phyloP scores from a whole-genome alignment of 1,140 invertebrate species.

The Anastrepha obliqua region DNA sequence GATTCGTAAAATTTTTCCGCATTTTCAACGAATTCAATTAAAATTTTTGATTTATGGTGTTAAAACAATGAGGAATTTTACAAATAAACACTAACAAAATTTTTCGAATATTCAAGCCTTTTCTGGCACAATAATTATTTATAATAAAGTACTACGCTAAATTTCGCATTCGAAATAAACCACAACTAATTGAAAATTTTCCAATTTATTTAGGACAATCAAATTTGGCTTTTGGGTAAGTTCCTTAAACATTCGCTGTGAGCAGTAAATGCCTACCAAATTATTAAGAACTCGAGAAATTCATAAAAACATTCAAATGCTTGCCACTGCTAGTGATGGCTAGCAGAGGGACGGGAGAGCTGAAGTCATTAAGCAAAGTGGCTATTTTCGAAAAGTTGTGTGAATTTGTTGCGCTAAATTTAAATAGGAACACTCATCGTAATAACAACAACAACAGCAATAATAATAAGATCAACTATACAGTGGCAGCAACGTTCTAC shows the following conservation, averaged over 20 bases:
- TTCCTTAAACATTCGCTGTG: background rate
- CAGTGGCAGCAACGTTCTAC: background rate
- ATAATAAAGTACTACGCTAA: constrained; percentile 13
- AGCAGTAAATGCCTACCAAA: background rate
- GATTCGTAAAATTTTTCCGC: background rate
- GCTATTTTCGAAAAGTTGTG: constrained; percentile 27
- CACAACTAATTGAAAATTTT: constrained; percentile 12
- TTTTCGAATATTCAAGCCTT: background rate
- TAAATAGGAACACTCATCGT: constrained; percentile 19
- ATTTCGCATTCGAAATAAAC: constrained; percentile 24
- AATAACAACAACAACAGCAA: background rate
- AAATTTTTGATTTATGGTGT: constrained; percentile 37
- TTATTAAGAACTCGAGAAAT: constrained; percentile 7
- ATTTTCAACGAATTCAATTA: constrained; percentile 31
- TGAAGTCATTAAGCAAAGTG: constrained; percentile 19
- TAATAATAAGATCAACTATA: background rate
- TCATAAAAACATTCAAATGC: background rate
- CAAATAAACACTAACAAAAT: background rate
- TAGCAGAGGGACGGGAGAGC: background rate
- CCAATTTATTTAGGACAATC: background rate
- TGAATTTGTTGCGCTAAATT: constrained; percentile 31
- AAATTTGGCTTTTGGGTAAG: background rate
- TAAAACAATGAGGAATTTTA: background rate
- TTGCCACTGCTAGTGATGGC: background rate
- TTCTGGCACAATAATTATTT: constrained; percentile 2